These are phyloP conservation scores for Rhinopithecus roxellana DNA, from an alignment of 2,113 vertebrate genomes.

Conservation along the genomic window DNA sequence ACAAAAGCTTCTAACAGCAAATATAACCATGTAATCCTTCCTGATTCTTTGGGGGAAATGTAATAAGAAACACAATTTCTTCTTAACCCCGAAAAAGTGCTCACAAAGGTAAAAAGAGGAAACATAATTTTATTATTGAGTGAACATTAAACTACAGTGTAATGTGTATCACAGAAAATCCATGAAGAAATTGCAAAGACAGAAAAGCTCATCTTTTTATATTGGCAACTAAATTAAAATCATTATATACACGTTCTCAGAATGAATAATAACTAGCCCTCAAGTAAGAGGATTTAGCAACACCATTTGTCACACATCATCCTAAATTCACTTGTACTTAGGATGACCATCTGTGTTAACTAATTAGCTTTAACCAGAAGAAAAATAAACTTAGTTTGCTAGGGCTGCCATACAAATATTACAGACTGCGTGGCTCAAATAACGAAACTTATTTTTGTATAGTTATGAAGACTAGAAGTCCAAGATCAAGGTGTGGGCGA, in stretches of 20 bases:
- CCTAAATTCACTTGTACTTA: background rate
- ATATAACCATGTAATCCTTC: background rate
- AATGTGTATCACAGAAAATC: background rate
- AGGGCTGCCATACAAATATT: background rate
- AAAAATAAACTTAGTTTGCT: background rate
- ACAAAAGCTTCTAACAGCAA: background rate
- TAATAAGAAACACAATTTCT: background rate
- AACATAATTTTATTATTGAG: background rate
- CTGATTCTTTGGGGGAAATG: background rate
- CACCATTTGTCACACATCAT: background rate
- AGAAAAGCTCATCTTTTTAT: background rate
- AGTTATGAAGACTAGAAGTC: background rate
- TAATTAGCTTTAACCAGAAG: background rate
- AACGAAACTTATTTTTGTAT: background rate
- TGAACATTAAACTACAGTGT: background rate
- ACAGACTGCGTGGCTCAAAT: background rate
- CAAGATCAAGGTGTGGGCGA: background rate
- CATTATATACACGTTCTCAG: background rate
- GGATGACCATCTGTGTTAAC: background rate
- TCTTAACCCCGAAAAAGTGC: background rate
- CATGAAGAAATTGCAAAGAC: background rate
- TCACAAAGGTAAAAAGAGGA: background rate
- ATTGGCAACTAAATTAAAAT: background rate
- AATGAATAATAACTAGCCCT: background rate
- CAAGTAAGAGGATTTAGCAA: background rate